A percentile compares a stretch with the other conserved stretches of the same genome.
Evolutionary conservation across 2,797 vertebrate species (phyloP).

Genomic region (Selene dorsalis): DNA sequence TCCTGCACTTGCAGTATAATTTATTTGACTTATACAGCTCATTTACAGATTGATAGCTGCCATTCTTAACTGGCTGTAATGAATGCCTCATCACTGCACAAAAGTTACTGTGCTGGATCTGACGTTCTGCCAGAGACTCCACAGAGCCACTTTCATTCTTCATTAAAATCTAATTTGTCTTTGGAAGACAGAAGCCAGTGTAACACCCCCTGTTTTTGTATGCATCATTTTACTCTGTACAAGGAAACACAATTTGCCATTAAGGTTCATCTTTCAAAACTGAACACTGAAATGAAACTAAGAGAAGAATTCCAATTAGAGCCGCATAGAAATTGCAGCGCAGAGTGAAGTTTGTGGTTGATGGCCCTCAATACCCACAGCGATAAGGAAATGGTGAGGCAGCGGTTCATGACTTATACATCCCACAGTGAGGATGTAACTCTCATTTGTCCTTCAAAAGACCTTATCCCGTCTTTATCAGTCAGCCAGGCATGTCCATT

Average conservation of each 20-base stretch:
- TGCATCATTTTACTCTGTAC: conserved; percentile 61
- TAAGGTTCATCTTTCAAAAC: conserved; percentile 68
- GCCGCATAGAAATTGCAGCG: conserved; percentile 1
- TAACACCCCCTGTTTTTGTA: conserved; percentile 55
- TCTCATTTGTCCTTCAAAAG: conserved; percentile 64
- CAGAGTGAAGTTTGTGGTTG: conserved; percentile 26
- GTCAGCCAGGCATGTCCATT: conserved; percentile 40
- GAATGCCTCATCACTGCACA: conserved; percentile 74
- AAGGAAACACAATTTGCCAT: conserved; percentile 70
- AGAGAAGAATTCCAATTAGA: conserved; percentile 47
- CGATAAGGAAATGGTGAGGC: conserved; percentile 48
- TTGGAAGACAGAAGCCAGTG: conserved; percentile 57
- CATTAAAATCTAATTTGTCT: conserved; percentile 79
- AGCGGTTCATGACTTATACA: conserved; percentile 40
- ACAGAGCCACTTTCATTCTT: conserved; percentile 72
- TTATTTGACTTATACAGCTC: conserved; percentile 77
- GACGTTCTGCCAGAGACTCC: conserved; percentile 53
- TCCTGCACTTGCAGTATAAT: conserved; percentile 67
- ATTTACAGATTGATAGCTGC: conserved; percentile 83
- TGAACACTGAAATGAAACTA: conserved; percentile 50
- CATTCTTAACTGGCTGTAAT: conserved; percentile 80
- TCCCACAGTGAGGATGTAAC: conserved; percentile 30
- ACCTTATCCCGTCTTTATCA: conserved; percentile 60
- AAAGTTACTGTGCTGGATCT: conserved; percentile 69
- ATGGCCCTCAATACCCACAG: conserved; percentile 32